Evolutionary conservation across 2,113 vertebrate genomes (phyloP).

Genomic region (Apodemus speciosus): DNA sequence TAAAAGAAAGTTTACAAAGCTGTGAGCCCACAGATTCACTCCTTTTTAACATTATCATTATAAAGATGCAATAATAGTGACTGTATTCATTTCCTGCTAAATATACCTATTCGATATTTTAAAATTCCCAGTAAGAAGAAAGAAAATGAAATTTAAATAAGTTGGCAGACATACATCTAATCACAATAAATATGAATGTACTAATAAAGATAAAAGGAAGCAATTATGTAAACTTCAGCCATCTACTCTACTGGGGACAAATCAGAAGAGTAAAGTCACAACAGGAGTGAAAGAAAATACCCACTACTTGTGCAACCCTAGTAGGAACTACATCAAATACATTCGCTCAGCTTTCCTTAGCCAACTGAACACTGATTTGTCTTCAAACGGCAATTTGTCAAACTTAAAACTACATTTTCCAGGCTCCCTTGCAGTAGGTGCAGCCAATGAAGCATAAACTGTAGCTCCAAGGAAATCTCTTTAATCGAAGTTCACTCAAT

Average conservation of each 20-base stretch:
- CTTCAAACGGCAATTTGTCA: slow-evolving; percentile 68
- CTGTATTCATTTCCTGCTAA: background rate
- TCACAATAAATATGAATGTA: slow-evolving; percentile 40
- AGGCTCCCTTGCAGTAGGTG: slow-evolving; percentile 33
- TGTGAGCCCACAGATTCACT: background rate
- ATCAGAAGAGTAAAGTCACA: background rate
- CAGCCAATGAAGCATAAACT: slow-evolving; percentile 59
- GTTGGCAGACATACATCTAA: background rate
- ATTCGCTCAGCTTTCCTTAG: slow-evolving; percentile 54
- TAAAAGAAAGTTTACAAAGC: background rate
- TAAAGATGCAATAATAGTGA: background rate
- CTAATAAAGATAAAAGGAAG: slow-evolving; percentile 32
- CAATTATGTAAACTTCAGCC: background rate
- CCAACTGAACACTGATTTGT: slow-evolving; percentile 54
- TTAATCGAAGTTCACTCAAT: slow-evolving; percentile 49
- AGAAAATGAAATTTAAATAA: slow-evolving; percentile 2
- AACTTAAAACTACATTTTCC: slow-evolving; percentile 61
- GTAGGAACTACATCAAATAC: background rate
- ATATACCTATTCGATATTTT: background rate
- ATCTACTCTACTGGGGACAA: background rate
- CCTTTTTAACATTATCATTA: background rate
- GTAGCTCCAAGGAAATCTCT: slow-evolving; percentile 60
- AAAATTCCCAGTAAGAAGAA: background rate
- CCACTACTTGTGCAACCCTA: background rate
- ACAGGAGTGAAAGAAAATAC: background rate